Evolutionary conservation across 2,113 vertebrate genomes (phyloP).

Genomic region (Epinephelus lanceolatus): DNA sequence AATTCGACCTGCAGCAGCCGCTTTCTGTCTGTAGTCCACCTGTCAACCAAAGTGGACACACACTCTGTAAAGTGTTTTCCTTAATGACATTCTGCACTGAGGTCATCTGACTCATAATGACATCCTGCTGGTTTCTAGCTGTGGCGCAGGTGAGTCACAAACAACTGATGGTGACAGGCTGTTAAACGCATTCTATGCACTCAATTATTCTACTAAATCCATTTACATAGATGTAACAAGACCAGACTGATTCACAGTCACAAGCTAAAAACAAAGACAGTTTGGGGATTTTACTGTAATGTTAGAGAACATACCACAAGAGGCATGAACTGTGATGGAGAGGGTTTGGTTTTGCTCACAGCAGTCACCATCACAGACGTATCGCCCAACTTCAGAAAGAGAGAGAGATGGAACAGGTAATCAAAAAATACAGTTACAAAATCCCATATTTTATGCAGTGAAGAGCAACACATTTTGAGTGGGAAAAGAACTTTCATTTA

Average conservation of each 20-base stretch:
- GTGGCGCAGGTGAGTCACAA: neutral
- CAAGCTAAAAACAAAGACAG: neutral
- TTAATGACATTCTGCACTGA: neutral
- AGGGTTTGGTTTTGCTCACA: conserved; percentile 95
- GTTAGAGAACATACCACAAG: conserved; percentile 89
- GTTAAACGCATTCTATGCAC: neutral
- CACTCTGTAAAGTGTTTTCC: neutral
- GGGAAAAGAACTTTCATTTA: no score
- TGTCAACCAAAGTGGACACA: conserved; percentile 68
- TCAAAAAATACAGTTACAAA: neutral
- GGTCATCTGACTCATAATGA: neutral
- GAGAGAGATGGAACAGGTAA: neutral
- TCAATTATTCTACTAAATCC: neutral
- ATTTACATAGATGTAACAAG: neutral
- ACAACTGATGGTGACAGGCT: neutral
- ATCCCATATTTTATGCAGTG: neutral
- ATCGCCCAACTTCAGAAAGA: conserved; percentile 88
- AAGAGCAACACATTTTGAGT: no score
- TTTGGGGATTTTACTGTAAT: neutral
- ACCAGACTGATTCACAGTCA: neutral
- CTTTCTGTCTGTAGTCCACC: conserved; percentile 99
- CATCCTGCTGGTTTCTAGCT: neutral
- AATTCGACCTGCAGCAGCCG: conserved; percentile 96
- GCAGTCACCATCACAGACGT: conserved; percentile 98
- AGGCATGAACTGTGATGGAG: conserved; percentile 94